Base-by-base conservation (phyloP, 2,113 vertebrate species). In the Solenodon paradoxus region DNA sequence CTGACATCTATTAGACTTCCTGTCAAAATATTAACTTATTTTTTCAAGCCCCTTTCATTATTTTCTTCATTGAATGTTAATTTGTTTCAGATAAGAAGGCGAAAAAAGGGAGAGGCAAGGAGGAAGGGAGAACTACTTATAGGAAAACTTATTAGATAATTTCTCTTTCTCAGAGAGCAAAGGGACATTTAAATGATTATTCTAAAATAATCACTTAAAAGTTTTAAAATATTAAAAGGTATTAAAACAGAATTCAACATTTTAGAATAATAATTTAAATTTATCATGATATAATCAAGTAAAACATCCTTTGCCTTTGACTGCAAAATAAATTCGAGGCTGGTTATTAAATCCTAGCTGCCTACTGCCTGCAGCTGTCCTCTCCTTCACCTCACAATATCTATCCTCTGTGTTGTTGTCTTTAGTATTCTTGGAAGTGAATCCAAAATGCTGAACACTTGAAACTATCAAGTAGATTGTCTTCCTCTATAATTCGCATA, bases 1-100 rank as follows among this genome's bases (percentile, higher is more conserved):
- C 51, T 94, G 75, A 88, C 32, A 16, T 49, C 51, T 69, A 64
- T 45, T 74, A 85, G 10, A 72, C 13, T 69, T 85, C 4, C 5
- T 82, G 55, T 74, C 88, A 82, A 93, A 94, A 92, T 75, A 95
- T 79, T 90, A 90, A 30, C 49, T 69, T 61, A 32, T 72, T 53
- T 94, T 77, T 55, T 92, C 26, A 72, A 86, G 45, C 5, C 0
- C 9, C 15, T 80, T 63, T 61, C 45, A 66, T 42, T 53, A 30
- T 61, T 89, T 66, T 93, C 42, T 90, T 84, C 30, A 88, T 38
- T 51, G 64, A 87, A 72, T 94, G 10, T 75, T 68, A 91, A 45
- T 82, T 64, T 69, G 32, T 71, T 94, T 91, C 42, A 86, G 47
- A 75, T 42, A 92, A 90, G 20, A 11, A 74, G 7, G 10, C 16